Conservation (phyloP, 1,140 invertebrate genomes). For the Heterodera carotae region DNA sequence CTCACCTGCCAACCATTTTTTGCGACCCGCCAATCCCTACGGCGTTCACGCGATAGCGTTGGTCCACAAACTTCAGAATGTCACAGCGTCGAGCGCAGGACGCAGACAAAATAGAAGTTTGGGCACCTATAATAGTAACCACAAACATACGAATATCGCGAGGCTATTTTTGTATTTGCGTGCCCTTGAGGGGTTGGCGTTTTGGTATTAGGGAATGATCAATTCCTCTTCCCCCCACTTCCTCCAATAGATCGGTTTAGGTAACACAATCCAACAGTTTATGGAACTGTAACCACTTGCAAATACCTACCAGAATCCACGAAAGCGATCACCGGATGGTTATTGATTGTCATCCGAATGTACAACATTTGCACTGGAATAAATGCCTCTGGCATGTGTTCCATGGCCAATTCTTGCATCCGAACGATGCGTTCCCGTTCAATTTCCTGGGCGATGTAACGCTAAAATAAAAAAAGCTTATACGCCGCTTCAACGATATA, state of each 20-base stretch:
- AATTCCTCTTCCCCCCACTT: no score
- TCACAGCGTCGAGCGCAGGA: constrained; percentile 78
- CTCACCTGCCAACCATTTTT: constrained; percentile 66
- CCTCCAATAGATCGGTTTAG: no score
- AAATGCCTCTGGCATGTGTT: constrained; percentile 45
- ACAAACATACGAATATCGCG: no score
- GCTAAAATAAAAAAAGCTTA: constrained; percentile 12
- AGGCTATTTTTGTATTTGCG: no score
- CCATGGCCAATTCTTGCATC: constrained; percentile 41
- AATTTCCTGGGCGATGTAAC: constrained; percentile 37
- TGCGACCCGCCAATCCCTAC: constrained; percentile 89
- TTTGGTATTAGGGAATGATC: no score
- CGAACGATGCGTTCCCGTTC: constrained; percentile 38
- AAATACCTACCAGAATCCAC: constrained; percentile 38
- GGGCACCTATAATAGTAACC: constrained; percentile 65
- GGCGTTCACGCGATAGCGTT: constrained; percentile 88
- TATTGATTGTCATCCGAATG: constrained; percentile 52
- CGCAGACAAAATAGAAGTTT: constrained; percentile 70
- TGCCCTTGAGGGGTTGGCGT: no score
- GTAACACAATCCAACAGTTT: no score
- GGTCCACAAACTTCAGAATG: constrained; percentile 91
- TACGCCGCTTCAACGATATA: no score
- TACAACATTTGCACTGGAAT: constrained; percentile 54
- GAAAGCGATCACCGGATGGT: constrained; percentile 51
- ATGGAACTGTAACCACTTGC: no score